Base-by-base conservation (phyloP, 1,140 invertebrate species). In the Bathynomus jamesi region DNA sequence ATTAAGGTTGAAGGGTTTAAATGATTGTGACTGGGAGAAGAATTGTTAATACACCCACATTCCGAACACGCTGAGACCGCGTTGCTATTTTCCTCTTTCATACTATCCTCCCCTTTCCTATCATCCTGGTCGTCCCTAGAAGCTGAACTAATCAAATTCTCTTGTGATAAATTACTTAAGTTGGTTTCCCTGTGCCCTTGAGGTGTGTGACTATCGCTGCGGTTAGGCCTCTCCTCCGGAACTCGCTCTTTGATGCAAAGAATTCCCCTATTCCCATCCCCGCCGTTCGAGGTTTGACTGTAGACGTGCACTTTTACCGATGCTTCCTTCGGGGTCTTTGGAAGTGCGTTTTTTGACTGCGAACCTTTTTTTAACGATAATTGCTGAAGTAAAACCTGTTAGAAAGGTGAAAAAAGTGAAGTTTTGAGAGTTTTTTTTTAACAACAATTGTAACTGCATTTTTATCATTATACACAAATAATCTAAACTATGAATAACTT, bases 271-370 rank as follows among this genome's bases (percentile, higher is more conserved):
- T 76, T 31, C 69, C 67, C 8, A 76, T 64, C 8, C 71, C 64
- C 25, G 70, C 67, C 5, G 70, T 69, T 61, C 28, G 5, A 31
- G 24, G 69, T 74, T 28, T 71, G 63, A 28, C 72, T 77, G 25
- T 77, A 77, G 29, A 77, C 73, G 61, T 77, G 76, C 29, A 77
- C 72, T 29, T 77, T 67, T 4, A 77, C 72, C 29, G 71, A 53
- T n/a, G 67, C 70, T 61, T 77, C 76, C 25, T 46, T 28, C n/a
- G 70, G 70, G 28, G 28, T 29, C 17, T 64, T 24, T 28, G 64
- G 3, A 29, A 65, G 70, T 4, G 40, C 61, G 0, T 60, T 8
- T 21, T 73, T 76, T 21, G 64, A 24, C 10, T 64, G 65, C 24
- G 75, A 73, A 0, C 69, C 69, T 63, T 73, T 74, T 27, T 71